Evolutionary conservation across 2,113 vertebrate genomes (phyloP).

Genomic region (Albula glossodonta): DNA sequence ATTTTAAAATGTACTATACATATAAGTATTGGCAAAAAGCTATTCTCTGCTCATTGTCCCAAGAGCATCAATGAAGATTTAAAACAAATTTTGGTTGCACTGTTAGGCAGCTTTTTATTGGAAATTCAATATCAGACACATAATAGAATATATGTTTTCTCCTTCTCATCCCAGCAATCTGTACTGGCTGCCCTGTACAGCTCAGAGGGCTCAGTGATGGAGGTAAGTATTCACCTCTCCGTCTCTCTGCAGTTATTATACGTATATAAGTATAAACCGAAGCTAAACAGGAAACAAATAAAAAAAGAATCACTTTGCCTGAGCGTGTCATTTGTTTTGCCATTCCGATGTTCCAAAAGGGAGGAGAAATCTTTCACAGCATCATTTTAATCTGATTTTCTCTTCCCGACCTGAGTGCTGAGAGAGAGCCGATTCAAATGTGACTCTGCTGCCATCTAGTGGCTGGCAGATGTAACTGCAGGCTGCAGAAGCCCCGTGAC

Average conservation of each 20-base stretch:
- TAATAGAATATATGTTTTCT: conserved; percentile 33
- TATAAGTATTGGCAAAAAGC: no score
- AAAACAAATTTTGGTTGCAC: neutral
- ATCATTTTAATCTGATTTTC: neutral
- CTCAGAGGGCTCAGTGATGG: conserved; percentile 97
- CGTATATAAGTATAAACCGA: no score
- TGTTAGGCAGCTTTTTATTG: neutral
- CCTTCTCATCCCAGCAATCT: conserved; percentile 78
- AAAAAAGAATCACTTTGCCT: neutral
- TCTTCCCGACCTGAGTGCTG: neutral
- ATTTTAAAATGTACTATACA: neutral
- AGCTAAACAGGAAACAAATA: no score
- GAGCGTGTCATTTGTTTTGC: neutral
- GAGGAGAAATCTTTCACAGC: neutral
- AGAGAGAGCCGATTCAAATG: neutral
- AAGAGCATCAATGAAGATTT: neutral
- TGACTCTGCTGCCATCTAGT: conserved; percentile 23
- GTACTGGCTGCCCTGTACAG: conserved; percentile 93
- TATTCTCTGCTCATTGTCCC: neutral
- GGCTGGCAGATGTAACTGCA: neutral
- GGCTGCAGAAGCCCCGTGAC: neutral
- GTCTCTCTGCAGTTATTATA: no score
- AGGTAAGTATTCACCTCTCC: conserved; percentile 69
- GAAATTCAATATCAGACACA: neutral
- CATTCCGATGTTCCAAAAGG: neutral